A percentile compares a stretch with the other conserved stretches of the same genome.
Evolutionary conservation across 2,888 invertebrate species (phyloP).

Genomic region (Eupeodes luniger): DNA sequence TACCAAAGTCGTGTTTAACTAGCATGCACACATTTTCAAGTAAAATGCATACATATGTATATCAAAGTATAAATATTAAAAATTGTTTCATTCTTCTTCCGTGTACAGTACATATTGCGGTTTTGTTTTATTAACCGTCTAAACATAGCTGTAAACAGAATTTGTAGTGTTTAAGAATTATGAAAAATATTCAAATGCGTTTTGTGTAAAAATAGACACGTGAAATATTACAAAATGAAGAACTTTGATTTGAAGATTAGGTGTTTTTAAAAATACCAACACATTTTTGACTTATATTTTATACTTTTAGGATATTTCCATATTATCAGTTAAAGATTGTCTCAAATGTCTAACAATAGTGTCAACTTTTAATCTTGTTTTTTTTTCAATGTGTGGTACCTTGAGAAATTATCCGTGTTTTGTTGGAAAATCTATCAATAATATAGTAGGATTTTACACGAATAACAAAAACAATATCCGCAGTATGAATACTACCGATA

Average conservation of each 20-base stretch:
- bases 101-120: not conserved
- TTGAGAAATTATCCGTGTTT: too few species aligned
- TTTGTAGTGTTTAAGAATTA: not conserved
- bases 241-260: not conserved
- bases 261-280: not conserved
- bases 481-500: too few species aligned
- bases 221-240: not conserved
- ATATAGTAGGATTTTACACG: too few species aligned
- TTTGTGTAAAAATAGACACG: too few species aligned
- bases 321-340: too few species aligned
- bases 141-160: slow-evolving; percentile 35
- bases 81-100: slow-evolving; percentile 39
- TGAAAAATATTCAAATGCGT: not conserved
- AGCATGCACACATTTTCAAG: slow-evolving; percentile 16
- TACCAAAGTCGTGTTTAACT: slow-evolving; percentile 33
- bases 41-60: not conserved
- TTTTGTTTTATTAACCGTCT: slow-evolving; percentile 31
- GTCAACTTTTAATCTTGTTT: too few species aligned
- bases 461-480: too few species aligned
- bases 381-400: too few species aligned
- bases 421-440: too few species aligned
- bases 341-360: too few species aligned
- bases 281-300: too few species aligned
- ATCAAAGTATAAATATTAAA: not conserved
- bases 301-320: too few species aligned